Evolutionary conservation across 2,797 vertebrate species (phyloP).

Genomic region (Anomalospiza imberbis): DNA sequence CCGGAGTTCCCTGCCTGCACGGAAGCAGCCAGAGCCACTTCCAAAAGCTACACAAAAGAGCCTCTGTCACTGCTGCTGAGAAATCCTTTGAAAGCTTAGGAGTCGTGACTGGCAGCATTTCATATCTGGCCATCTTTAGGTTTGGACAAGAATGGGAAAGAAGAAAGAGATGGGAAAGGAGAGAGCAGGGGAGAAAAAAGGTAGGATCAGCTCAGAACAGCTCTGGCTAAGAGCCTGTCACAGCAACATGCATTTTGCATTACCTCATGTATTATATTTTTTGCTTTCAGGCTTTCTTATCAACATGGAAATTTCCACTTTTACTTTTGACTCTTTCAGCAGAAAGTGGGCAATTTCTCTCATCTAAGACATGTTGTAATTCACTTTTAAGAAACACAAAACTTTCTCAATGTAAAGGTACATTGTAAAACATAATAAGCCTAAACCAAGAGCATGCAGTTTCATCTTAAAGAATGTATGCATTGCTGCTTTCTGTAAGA

Average conservation of each 20-base stretch:
- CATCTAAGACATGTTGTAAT: conserved; percentile 17
- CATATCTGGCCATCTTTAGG: conserved; percentile 67
- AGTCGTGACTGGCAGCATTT: conserved; percentile 63
- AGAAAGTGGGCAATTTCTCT: conserved; percentile 39
- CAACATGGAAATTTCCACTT: background rate
- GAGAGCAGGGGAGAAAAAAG: background rate
- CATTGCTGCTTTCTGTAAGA: background rate
- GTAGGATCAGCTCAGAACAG: background rate
- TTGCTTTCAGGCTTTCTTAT: conserved; percentile 1
- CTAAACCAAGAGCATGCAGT: background rate
- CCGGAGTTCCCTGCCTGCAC: background rate
- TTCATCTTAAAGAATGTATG: background rate
- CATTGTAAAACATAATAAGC: background rate
- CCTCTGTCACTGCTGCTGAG: conserved; percentile 64
- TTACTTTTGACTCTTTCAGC: background rate
- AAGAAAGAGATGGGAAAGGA: conserved; percentile 18
- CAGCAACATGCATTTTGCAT: conserved; percentile 26
- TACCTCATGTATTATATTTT: conserved; percentile 19
- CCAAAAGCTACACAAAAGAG: conserved; percentile 57
- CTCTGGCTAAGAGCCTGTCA: conserved; percentile 36
- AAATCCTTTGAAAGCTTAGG: conserved; percentile 70
- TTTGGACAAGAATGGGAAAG: conserved; percentile 58
- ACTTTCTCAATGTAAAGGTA: background rate
- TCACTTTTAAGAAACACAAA: background rate
- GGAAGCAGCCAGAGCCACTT: conserved; percentile 47